A percentile compares a stretch with the other conserved stretches of the same genome.
These are phyloP conservation scores for Eilema caniola DNA, from an alignment of 2,888 invertebrate genomes.

Conservation along the genomic window DNA sequence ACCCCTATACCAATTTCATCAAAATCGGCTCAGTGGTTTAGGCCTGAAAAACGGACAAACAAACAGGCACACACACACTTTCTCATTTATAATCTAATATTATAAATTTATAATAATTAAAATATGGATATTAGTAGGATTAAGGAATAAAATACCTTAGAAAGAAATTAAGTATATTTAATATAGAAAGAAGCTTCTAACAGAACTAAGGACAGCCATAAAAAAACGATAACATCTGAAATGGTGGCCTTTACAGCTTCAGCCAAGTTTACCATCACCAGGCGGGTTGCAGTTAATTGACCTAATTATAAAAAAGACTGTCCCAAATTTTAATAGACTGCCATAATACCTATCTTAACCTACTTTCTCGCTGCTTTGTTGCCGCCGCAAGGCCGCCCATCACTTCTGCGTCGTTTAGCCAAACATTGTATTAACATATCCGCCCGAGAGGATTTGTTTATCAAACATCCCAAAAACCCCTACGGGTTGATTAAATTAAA, in stretches of 20 bases:
- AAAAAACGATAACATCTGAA: too few species aligned
- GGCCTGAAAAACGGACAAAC: too few species aligned
- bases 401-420: slow-evolving; percentile 1
- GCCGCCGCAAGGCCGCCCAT: background rate
- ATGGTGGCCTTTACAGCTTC: background rate
- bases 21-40: too few species aligned
- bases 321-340: background rate
- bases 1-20: too few species aligned
- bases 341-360: slow-evolving; percentile 1
- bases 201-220: too few species aligned
- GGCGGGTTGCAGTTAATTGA: background rate
- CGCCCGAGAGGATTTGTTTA: slow-evolving; percentile 3
- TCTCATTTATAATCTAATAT: too few species aligned
- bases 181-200: too few species aligned
- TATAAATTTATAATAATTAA: too few species aligned
- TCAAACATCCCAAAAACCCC: background rate
- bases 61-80: too few species aligned
- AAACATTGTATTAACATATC: slow-evolving; percentile 2
- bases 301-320: background rate
- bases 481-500: slow-evolving; percentile 4
- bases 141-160: too few species aligned
- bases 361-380: background rate
- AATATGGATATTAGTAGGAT: too few species aligned
- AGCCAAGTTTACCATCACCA: background rate
- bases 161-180: too few species aligned